Conservation (phyloP, 2,797 vertebrate species). For the Ctenopoma kingsleyae region DNA sequence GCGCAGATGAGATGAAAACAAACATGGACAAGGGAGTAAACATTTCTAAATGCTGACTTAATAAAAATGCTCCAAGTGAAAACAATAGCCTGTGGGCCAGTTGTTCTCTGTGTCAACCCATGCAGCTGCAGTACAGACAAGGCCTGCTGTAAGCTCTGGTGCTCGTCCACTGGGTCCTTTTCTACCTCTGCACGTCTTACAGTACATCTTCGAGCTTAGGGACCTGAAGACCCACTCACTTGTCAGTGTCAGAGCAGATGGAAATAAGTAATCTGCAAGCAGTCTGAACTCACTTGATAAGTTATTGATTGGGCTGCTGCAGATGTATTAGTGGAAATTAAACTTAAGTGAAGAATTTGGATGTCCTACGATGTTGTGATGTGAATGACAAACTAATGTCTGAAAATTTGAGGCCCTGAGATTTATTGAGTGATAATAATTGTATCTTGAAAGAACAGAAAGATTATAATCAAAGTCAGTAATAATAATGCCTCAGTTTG, state of each 20-base stretch:
- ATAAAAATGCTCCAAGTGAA: constrained; percentile 68
- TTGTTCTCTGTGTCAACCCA: constrained; percentile 42
- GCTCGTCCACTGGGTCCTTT: constrained; percentile 22
- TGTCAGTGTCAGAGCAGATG: constrained; percentile 29
- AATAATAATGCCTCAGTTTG: constrained; percentile 4
- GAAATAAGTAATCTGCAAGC: constrained; percentile 63
- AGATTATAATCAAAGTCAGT: neutral
- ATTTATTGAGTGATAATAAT: constrained; percentile 28
- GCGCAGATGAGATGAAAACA: constrained; percentile 74
- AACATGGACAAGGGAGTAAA: constrained; percentile 72
- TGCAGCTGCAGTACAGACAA: constrained; percentile 70
- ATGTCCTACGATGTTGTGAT: constrained; percentile 25
- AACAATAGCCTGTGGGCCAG: constrained; percentile 59
- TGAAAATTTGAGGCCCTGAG: constrained; percentile 12
- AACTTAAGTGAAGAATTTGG: constrained; percentile 54
- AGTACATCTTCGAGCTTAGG: constrained; percentile 29
- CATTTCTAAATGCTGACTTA: constrained; percentile 77
- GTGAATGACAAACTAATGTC: neutral
- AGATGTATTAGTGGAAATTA: constrained; percentile 57
- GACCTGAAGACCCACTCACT: constrained; percentile 10
- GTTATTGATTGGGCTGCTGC: constrained; percentile 67
- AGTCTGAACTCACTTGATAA: constrained; percentile 64
- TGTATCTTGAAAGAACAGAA: constrained; percentile 16
- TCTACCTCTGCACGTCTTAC: constrained; percentile 54
- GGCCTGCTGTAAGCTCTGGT: constrained; percentile 53